Conservation (phyloP, 53 echinoderm and acorn worm species). For the Crossaster papposus region DNA sequence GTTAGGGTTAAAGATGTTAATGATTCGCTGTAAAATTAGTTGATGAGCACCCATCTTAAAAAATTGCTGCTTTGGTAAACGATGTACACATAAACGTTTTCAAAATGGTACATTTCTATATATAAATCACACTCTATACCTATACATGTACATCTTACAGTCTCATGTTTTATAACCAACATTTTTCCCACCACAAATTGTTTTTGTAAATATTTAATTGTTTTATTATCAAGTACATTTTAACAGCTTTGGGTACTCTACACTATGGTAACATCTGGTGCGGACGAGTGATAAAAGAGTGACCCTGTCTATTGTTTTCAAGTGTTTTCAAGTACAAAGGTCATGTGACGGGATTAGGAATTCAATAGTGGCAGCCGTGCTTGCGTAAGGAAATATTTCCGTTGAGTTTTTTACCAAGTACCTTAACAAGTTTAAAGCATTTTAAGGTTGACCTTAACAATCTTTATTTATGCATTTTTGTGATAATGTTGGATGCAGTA, state of each 20-base stretch:
- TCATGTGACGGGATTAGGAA: neutral
- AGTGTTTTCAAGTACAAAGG: neutral
- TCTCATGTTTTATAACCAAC: too few relatives aligned
- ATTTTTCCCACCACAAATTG: neutral
- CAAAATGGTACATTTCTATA: too few relatives aligned
- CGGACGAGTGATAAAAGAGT: neutral
- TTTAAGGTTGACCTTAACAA: too few relatives aligned
- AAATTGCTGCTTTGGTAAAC: too few relatives aligned
- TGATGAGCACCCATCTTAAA: too few relatives aligned
- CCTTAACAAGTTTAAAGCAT: too few relatives aligned
- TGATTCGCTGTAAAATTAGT: too few relatives aligned
- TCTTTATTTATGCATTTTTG: too few relatives aligned
- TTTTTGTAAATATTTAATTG: neutral
- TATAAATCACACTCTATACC: too few relatives aligned
- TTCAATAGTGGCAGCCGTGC: neutral
- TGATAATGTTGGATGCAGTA: too few relatives aligned
- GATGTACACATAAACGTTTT: too few relatives aligned
- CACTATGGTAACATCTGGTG: neutral
- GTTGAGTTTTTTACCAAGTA: neutral
- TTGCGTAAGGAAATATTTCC: neutral
- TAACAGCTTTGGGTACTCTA: neutral
- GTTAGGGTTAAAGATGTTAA: too few relatives aligned
- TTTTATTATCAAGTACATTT: neutral
- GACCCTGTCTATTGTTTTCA: neutral
- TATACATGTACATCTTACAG: conserved; percentile 19